Evolutionary conservation across 2,797 vertebrate species (phyloP).

Genomic region (Myripristis jacobus): DNA sequence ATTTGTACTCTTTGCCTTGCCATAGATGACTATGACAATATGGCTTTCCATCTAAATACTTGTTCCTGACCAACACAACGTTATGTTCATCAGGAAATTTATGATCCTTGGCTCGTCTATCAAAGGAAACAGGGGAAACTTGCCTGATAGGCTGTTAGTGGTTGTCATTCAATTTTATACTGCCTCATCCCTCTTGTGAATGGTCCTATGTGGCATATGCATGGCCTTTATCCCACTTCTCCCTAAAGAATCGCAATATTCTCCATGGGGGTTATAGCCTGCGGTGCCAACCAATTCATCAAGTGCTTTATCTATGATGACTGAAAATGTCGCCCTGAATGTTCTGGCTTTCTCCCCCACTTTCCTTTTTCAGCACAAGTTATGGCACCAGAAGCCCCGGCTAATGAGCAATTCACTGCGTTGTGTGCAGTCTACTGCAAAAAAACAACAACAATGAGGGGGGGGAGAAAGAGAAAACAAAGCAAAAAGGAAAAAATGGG

Average conservation of each 20-base stretch:
- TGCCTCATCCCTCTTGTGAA: conserved; percentile 28
- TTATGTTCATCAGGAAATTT: conserved; percentile 55
- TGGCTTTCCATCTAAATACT: conserved; percentile 31
- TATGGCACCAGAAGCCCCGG: conserved; percentile 32
- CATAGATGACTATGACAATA: conserved; percentile 24
- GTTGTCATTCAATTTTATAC: conserved; percentile 28
- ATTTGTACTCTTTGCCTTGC: conserved; percentile 23
- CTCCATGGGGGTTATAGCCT: conserved; percentile 38
- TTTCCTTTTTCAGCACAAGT: conserved; percentile 30
- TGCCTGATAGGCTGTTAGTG: conserved; percentile 44
- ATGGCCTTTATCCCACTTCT: conserved; percentile 37
- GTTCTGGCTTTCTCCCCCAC: conserved; percentile 26
- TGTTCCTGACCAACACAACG: conserved; percentile 52
- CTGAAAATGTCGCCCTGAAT: conserved; percentile 52
- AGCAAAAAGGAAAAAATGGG: conserved; percentile 23
- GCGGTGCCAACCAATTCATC: conserved; percentile 49
- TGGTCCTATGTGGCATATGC: conserved; percentile 37
- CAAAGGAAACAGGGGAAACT: conserved; percentile 39
- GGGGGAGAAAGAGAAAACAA: conserved; percentile 12
- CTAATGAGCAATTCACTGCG: conserved; percentile 57
- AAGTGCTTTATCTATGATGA: conserved; percentile 49
- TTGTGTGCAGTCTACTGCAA: conserved; percentile 40
- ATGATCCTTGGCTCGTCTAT: conserved; percentile 61
- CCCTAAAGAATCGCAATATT: conserved; percentile 48
- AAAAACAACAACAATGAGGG: conserved; percentile 58